These are phyloP conservation scores for Mythimna impura DNA, from an alignment of 2,888 invertebrate genomes.

Conservation along the genomic window DNA sequence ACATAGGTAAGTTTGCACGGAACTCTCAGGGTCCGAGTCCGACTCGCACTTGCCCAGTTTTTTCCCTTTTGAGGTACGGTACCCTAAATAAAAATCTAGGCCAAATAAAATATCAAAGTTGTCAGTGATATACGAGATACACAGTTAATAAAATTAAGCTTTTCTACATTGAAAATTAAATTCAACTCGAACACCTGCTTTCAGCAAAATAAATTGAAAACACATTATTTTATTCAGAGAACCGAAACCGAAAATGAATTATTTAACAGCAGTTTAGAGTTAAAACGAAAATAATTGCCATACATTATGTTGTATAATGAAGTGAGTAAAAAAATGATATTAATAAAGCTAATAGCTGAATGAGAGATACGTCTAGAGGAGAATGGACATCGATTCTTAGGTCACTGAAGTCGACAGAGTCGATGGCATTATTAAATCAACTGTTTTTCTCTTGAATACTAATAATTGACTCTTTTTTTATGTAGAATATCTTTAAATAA, in stretches of 20 bases:
- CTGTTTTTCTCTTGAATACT: no score
- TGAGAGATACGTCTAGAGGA: neutral
- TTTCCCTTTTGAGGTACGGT: no score
- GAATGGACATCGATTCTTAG: neutral
- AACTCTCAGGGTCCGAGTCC: no score
- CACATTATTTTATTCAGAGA: slow-evolving; percentile 33
- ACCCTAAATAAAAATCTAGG: neutral
- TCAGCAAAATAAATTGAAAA: slow-evolving; percentile 46
- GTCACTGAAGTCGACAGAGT: neutral
- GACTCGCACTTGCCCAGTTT: no score
- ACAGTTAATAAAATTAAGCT: slow-evolving; percentile 9
- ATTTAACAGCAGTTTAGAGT: slow-evolving; percentile 34
- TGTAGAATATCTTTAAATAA: no score
- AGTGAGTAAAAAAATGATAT: slow-evolving; percentile 8
- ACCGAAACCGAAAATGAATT: slow-evolving; percentile 39
- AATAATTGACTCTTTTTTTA: no score
- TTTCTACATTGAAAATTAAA: slow-evolving; percentile 26
- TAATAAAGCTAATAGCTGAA: neutral
- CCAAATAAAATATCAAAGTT: neutral
- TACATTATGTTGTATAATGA: slow-evolving; percentile 14
- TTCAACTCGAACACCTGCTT: slow-evolving; percentile 45
- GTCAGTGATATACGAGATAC: neutral
- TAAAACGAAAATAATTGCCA: slow-evolving; percentile 28
- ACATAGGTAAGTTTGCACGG: no score
- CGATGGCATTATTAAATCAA: no score